phyloP scores from a whole-genome alignment of 1,140 invertebrate genomes.

The Cotesia glomerata region DNA sequence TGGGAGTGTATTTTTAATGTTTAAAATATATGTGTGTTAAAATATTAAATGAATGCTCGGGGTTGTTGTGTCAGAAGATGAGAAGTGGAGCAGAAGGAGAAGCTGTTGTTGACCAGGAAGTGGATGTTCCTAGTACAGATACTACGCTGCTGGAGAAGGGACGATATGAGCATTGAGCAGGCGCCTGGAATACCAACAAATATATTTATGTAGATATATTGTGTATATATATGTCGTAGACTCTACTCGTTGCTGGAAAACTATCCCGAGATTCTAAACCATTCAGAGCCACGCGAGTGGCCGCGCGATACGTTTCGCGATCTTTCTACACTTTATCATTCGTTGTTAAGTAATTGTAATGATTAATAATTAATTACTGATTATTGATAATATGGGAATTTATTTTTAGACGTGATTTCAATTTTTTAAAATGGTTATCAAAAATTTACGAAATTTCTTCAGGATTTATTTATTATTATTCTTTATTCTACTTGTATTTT shows the following conservation, averaged over 20 bases:
- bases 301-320: slow-evolving; percentile 44
- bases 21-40: no score
- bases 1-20: no score
- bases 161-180: not conserved
- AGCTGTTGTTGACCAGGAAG: no score
- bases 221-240: not conserved
- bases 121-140: no score
- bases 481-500: not conserved
- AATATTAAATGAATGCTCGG: no score
- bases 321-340: not conserved
- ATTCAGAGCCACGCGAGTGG: slow-evolving; percentile 53
- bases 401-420: not conserved
- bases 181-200: no score
- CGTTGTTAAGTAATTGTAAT: not conserved
- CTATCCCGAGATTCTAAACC: slow-evolving; percentile 41
- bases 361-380: no score
- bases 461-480: not conserved
- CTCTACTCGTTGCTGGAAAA: slow-evolving; percentile 33
- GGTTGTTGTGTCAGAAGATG: no score
- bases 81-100: no score
- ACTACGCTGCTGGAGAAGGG: not conserved
- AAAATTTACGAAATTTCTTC: not conserved
- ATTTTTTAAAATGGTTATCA: not conserved
- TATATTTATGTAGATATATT: no score
- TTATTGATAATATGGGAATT: no score